Evolutionary conservation across 1,140 invertebrate species (phyloP).

Genomic region (Orius insidiosus): DNA sequence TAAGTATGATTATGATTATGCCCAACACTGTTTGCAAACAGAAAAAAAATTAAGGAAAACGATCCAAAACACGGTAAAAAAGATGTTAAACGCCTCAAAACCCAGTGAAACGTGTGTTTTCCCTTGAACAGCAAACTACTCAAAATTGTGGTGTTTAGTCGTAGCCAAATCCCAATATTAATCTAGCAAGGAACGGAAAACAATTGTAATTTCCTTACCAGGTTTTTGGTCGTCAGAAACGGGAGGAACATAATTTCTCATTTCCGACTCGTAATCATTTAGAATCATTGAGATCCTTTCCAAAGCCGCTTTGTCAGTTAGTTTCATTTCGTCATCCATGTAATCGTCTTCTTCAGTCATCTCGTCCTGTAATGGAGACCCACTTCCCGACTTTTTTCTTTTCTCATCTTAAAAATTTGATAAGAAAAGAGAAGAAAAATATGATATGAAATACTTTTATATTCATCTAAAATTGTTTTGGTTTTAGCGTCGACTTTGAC

Average conservation of each 20-base stretch:
- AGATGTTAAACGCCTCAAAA: too few species aligned
- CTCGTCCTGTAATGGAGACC: slow-evolving; percentile 40
- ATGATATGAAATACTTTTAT: too few species aligned
- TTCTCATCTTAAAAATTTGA: slow-evolving; percentile 31
- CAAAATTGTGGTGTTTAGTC: too few species aligned
- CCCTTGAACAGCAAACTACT: too few species aligned
- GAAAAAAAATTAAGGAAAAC: too few species aligned
- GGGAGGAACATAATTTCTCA: slow-evolving; percentile 37
- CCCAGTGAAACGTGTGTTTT: too few species aligned
- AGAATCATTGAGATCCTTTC: slow-evolving; percentile 62
- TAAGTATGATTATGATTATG: too few species aligned
- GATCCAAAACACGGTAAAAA: too few species aligned
- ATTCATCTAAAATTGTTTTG: slow-evolving; percentile 82
- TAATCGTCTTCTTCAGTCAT: slow-evolving; percentile 44
- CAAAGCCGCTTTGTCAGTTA: slow-evolving; percentile 50
- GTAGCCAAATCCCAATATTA: too few species aligned
- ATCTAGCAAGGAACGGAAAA: too few species aligned
- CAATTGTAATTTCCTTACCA: too few species aligned
- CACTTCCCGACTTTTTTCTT: slow-evolving; percentile 35
- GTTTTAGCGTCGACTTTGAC: slow-evolving; percentile 98
- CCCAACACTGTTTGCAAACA: too few species aligned
- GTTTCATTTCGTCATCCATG: slow-evolving; percentile 61
- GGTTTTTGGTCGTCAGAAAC: slow-evolving; percentile 17
- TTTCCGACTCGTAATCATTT: slow-evolving; percentile 62
- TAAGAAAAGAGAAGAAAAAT: slow-evolving; percentile 5